Base-by-base conservation (phyloP, 2,797 vertebrate genomes). In the Sphenopsis melanotis region DNA sequence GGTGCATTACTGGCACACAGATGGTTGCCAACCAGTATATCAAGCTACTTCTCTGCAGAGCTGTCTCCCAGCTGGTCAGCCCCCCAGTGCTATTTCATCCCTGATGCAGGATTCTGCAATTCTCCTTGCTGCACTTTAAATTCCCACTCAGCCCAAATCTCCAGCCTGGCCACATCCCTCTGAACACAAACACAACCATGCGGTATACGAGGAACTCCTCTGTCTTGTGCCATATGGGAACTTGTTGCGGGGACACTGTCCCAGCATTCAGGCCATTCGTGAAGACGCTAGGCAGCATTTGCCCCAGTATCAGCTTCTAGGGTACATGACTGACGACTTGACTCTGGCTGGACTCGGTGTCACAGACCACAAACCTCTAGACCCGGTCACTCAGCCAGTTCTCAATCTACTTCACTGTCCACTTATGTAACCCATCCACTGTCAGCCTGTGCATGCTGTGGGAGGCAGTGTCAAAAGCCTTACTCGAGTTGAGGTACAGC, bases 1-100 rank as follows among this genome's bases (percentile, higher is more conserved):
- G 3, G 21, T 17, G 30, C 52, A 23, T 32, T n/a, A 55, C 60
- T 18, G 29, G 41, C 18, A 18, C 34, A 41, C 22, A 47, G 18
- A 39, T 2, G 20, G 41, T 0, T 41, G 47, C 8, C 18, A 52
- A 41, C 2, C 39, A 46, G 22, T 8, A 79, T 3, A 5, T 9
- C 30, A 61, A 77, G 56, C 14, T 21, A 56, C 34, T 64, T 36
- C 53, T 52, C 63, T 29, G 12, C 27, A 60, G 46, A 79, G 27
- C 18, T 59, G 22, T 20, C 21, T 44, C 53, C 22, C 26, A 56
- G 55, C 21, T 85, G 14, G 15, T 29, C 42, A 87, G 19, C 5
- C 12, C 18, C 37, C 0, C 12, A 1, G 10, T 4, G 30, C 34
- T 78, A 87, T 24, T 72, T n/a, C 39, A 61, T 6, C 30, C 10